Base-by-base conservation (phyloP, 2,888 invertebrate species). In the Proisotoma minuta region DNA sequence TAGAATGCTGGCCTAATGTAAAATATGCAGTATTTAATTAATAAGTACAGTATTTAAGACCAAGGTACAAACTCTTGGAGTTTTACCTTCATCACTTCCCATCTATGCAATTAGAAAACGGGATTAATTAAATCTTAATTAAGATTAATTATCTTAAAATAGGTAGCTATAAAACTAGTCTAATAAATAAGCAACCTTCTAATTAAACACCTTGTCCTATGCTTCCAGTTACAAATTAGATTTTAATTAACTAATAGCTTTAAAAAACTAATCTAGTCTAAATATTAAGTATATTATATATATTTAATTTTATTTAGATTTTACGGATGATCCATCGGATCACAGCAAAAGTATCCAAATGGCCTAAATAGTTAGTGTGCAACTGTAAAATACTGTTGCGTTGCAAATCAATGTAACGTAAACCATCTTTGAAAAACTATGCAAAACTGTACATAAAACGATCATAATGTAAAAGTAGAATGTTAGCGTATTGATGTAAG, bases 371-470 rank as follows among this genome's bases (percentile, higher is more conserved):
- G 8, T 10, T 8, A 34, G 34, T 34, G 15, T 10, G 34, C 8
- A n/a, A n/a, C n/a, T n/a, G n/a, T n/a, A 34, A 8, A 66, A 60
- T 66, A 60, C 60, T 60, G 62, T 62, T 60, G 60, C 59, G 66
- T 60, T 59, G 40, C 63, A 59, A 43, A 54, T 60, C 60, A 60
- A 51, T 60, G 58, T 60, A 60, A 66, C 26, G 53, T 59, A 63
- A 60, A 63, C 66, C 66, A 66, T 66, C 60, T 60, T 51, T 28
- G 51, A 22, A 26, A 52, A 63, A 43, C 66, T 66, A 66, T 66
- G 66, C 66, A 66, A 66, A 20, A 24, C 60, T 60, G 64, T 64
- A 64, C 34, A 64, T 64, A 58, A 60, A 64, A 34, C n/a, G n/a
- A n/a, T n/a, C n/a, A n/a, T n/a, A n/a, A n/a, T n/a, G n/a, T n/a